Conservation (phyloP, 2,113 vertebrate genomes). For the Procavia capensis region DNA sequence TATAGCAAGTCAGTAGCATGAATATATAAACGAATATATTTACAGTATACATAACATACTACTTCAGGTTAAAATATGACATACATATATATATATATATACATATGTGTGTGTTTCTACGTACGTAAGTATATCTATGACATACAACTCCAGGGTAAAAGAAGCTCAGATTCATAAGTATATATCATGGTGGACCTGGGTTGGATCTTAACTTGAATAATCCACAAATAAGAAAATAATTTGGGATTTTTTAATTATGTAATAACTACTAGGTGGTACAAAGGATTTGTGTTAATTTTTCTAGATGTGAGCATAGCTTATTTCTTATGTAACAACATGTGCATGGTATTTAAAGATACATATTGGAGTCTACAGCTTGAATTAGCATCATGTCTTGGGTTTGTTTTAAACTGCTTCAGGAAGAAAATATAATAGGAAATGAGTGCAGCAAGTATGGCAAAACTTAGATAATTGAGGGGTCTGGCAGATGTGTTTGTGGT, state of each 20-base stretch:
- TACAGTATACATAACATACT: too few species aligned
- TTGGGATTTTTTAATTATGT: not conserved
- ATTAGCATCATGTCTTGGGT: not conserved
- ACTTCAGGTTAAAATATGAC: too few species aligned
- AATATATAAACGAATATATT: too few species aligned
- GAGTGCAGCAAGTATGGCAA: not conserved
- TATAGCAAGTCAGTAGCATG: too few species aligned
- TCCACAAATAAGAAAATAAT: not conserved
- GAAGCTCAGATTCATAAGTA: not conserved
- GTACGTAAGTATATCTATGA: too few species aligned
- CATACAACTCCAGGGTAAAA: too few species aligned
- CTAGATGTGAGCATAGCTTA: not conserved
- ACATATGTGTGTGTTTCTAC: too few species aligned
- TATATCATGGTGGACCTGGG: not conserved
- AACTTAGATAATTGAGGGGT: not conserved
- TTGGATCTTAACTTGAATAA: not conserved
- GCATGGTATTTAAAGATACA: not conserved
- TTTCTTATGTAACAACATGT: not conserved
- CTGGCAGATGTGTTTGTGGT: not conserved
- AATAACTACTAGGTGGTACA: not conserved
- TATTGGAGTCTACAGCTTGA: not conserved
- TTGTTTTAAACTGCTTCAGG: conserved; percentile 15
- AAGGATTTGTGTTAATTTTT: not conserved
- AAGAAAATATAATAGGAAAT: not conserved
- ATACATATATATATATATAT: too few species aligned